These are phyloP conservation scores for Nephrotoma flavescens DNA, from an alignment of 2,888 invertebrate genomes.

Conservation along the genomic window DNA sequence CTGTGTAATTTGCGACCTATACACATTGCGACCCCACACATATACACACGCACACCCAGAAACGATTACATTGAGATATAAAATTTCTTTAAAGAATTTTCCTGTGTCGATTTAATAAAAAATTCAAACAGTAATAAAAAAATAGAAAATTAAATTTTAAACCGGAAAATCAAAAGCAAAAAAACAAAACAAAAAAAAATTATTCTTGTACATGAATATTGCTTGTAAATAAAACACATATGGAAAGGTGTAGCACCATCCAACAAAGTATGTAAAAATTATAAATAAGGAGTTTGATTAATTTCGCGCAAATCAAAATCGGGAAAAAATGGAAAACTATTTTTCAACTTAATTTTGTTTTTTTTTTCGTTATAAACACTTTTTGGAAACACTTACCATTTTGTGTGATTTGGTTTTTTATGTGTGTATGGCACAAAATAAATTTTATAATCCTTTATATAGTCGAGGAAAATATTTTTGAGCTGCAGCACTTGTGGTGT, in stretches of 20 bases:
- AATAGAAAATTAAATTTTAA: background rate
- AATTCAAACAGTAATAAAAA: background rate
- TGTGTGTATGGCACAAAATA: background rate
- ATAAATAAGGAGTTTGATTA: background rate
- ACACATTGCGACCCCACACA: too few species aligned
- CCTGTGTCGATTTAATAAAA: background rate
- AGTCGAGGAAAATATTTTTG: background rate
- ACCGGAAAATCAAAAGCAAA: background rate
- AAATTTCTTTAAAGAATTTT: background rate
- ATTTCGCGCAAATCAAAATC: background rate
- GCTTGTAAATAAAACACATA: background rate
- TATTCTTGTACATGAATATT: background rate
- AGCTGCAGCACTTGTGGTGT: background rate
- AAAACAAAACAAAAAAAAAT: background rate
- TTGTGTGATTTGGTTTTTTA: background rate
- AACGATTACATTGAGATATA: background rate
- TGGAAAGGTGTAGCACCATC: background rate
- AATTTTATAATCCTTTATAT: background rate
- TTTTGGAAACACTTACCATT: background rate
- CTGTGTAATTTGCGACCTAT: background rate
- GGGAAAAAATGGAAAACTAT: background rate
- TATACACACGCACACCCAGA: too few species aligned
- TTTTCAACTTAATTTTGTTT: background rate
- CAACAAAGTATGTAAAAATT: background rate
- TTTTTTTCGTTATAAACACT: background rate